phyloP scores from a whole-genome alignment of 2,797 vertebrate genomes.

The Dryobates pubescens region DNA sequence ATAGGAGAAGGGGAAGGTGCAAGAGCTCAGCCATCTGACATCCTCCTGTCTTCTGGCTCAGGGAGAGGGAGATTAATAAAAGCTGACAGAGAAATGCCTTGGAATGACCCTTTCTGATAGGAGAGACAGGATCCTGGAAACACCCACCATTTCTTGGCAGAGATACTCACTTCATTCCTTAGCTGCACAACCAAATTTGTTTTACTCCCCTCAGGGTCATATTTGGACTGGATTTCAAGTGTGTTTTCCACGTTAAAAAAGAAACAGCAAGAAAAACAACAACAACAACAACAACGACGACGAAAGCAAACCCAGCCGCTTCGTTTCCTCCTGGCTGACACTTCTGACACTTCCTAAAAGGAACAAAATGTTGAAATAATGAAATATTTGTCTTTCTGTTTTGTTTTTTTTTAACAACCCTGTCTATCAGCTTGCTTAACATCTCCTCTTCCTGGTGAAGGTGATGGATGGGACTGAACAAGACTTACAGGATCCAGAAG shows the following conservation, averaged over 20 bases:
- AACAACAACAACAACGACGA: background rate
- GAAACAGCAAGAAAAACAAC: background rate
- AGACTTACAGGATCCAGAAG: background rate
- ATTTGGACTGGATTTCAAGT: conserved; percentile 6
- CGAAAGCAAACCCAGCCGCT: background rate
- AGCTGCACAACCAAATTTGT: background rate
- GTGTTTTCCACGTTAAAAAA: background rate
- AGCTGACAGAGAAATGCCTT: conserved; percentile 34
- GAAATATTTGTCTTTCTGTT: background rate
- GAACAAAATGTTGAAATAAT: conserved; percentile 21
- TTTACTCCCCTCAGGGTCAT: background rate
- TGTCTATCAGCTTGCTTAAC: conserved; percentile 51
- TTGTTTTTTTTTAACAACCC: conserved; percentile 15
- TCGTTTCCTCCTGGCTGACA: conserved; percentile 58
- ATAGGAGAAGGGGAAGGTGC: background rate
- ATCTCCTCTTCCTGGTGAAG: conserved; percentile 16
- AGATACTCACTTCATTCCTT: background rate
- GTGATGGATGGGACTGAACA: conserved; percentile 10
- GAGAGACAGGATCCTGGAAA: conserved; percentile 27
- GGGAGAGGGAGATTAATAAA: conserved; percentile 2
- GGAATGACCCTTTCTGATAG: conserved; percentile 42
- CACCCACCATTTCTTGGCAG: conserved; percentile 14
- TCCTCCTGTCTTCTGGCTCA: conserved; percentile 33
- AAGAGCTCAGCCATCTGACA: conserved; percentile 28
- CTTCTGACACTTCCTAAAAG: conserved; percentile 47